These are phyloP conservation scores for Cactoblastis cactorum DNA, from an alignment of 2,888 invertebrate species.

Conservation along the genomic window DNA sequence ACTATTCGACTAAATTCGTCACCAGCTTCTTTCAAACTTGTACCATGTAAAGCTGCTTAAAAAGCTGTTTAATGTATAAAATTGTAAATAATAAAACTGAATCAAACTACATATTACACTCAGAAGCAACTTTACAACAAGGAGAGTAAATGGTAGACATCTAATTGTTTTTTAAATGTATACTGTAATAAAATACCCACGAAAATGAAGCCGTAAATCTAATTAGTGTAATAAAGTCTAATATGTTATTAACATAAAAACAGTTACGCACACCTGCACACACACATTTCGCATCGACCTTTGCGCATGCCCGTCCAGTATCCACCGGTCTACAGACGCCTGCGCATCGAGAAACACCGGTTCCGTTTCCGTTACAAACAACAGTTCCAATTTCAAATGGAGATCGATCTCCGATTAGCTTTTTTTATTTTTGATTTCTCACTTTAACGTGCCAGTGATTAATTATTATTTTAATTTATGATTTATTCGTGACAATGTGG, in stretches of 20 bases:
- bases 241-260: slow-evolving; percentile 12
- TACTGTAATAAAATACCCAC: too few species aligned
- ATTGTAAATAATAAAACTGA: too few species aligned
- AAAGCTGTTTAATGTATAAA: too few species aligned
- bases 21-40: too few species aligned
- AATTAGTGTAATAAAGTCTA: too few species aligned
- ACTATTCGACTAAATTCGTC: too few species aligned
- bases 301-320: slow-evolving; percentile 28
- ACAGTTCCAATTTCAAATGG: slow-evolving; percentile 16
- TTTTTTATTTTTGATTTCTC: slow-evolving; percentile 15
- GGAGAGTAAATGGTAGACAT: too few species aligned
- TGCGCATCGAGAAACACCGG: slow-evolving; percentile 26
- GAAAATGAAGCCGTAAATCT: too few species aligned
- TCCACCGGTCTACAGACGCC: slow-evolving; percentile 20
- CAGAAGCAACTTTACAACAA: too few species aligned
- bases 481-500: background rate
- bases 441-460: slow-evolving; percentile 14
- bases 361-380: slow-evolving; percentile 24
- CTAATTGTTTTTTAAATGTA: too few species aligned
- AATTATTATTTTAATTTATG: background rate
- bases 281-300: slow-evolving; percentile 26
- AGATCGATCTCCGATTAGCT: background rate
- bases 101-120: too few species aligned
- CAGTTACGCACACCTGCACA: slow-evolving; percentile 21
- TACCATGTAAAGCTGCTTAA: too few species aligned